phyloP scores from a whole-genome alignment of 1,140 invertebrate genomes.

The Littorina saxatilis region DNA sequence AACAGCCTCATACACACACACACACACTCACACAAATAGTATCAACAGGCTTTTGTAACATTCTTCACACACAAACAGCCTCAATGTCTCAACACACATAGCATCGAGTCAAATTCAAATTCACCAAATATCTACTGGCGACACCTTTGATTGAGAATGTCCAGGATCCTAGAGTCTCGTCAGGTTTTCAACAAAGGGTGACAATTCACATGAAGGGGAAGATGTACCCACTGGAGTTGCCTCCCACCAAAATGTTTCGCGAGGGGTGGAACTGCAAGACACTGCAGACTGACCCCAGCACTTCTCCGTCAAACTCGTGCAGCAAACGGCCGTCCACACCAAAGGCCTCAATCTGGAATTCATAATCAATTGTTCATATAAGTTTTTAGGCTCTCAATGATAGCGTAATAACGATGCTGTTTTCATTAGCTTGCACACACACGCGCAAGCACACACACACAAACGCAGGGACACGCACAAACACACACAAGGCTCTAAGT shows the following conservation, averaged over 20 bases:
- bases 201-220: conserved; percentile 67
- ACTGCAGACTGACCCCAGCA: conserved; percentile 65
- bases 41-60: too few relatives aligned
- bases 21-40: too few relatives aligned
- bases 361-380: background rate
- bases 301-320: conserved; percentile 55
- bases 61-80: too few relatives aligned
- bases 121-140: too few relatives aligned
- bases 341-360: conserved; percentile 67
- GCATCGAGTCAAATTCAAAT: too few relatives aligned
- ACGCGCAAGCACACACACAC: too few relatives aligned
- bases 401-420: background rate
- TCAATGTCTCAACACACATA: too few relatives aligned
- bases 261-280: conserved; percentile 68
- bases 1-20: too few relatives aligned
- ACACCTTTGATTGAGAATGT: too few relatives aligned
- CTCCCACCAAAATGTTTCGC: conserved; percentile 64
- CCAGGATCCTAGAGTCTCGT: too few relatives aligned
- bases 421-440: background rate
- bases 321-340: conserved; percentile 55
- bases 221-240: conserved; percentile 70
- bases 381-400: background rate
- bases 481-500: too few relatives aligned
- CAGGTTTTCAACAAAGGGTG: too few relatives aligned
- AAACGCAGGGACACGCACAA: background rate